Percentiles rank a stretch among this genome's conserved stretches.
Evolutionary conservation across 2,888 invertebrate genomes (phyloP).

Genomic region (Noctuana brunneofusca): DNA sequence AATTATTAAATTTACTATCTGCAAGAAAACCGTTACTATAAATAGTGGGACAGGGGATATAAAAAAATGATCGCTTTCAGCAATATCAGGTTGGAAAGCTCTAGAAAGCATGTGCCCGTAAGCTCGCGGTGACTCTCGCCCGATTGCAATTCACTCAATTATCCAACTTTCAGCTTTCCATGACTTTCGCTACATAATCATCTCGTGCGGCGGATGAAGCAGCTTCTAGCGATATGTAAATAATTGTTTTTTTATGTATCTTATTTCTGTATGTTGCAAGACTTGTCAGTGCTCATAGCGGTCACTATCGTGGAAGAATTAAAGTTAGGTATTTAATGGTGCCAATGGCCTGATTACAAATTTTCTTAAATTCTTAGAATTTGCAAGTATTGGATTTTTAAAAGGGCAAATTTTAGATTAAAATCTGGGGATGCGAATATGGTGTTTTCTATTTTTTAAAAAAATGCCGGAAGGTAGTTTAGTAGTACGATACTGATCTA

Average conservation of each 20-base stretch:
- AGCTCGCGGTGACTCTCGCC: slow-evolving; percentile 25
- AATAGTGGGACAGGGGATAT: not conserved
- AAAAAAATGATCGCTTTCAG: slow-evolving; percentile 15
- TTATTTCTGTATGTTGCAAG: not conserved
- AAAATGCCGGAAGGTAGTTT: no score
- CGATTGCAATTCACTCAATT: slow-evolving; percentile 28
- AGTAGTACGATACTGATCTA: no score
- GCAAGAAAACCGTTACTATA: not conserved
- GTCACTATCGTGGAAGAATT: no score
- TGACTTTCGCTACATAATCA: slow-evolving; percentile 33
- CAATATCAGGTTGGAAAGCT: slow-evolving; percentile 27
- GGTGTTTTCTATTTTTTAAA: no score
- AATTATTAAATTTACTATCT: no score
- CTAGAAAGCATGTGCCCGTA: slow-evolving; percentile 28
- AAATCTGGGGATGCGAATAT: no score
- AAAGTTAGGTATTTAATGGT: no score
- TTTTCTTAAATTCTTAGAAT: no score
- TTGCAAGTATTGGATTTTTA: no score
- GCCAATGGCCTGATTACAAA: no score
- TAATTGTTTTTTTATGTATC: not conserved
- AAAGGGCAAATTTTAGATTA: no score
- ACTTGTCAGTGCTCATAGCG: not conserved
- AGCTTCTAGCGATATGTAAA: not conserved
- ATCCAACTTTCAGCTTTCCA: slow-evolving; percentile 35
- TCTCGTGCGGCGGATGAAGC: not conserved